Evolutionary conservation across 2,797 vertebrate species (phyloP).

Genomic region (Channallabes apus): DNA sequence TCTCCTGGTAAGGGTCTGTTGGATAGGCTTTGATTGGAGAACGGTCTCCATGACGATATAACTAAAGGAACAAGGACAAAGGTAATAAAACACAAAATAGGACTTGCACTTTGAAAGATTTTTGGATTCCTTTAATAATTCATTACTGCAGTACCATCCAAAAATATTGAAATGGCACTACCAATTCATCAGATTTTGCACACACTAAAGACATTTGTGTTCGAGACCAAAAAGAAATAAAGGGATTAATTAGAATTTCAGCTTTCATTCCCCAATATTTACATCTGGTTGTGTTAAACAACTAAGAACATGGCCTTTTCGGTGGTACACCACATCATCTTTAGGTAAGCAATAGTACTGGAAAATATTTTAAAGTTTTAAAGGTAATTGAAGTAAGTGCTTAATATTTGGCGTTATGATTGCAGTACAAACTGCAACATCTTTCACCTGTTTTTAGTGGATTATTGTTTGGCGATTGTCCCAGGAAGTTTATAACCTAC

Average conservation of each 20-base stretch:
- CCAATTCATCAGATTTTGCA: background rate
- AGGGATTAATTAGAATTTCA: background rate
- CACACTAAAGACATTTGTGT: background rate
- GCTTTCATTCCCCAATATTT: background rate
- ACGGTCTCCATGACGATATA: slow-evolving; percentile 90
- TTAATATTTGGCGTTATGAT: too few relatives aligned
- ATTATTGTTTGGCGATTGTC: background rate
- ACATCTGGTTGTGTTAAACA: background rate
- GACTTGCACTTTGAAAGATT: background rate
- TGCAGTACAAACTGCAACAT: background rate
- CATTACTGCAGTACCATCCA: background rate
- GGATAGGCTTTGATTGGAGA: slow-evolving; percentile 84
- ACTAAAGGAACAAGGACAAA: slow-evolving; percentile 61
- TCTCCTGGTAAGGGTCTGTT: slow-evolving; percentile 82
- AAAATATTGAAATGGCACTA: background rate
- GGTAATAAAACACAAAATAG: background rate
- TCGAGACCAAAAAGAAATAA: background rate
- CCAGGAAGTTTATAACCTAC: too few relatives aligned
- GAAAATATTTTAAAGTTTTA: background rate
- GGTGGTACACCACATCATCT: background rate
- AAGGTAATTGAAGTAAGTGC: background rate
- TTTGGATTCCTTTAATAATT: background rate
- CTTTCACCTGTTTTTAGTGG: background rate
- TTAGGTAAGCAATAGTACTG: background rate
- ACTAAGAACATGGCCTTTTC: too few relatives aligned